phyloP scores from a whole-genome alignment of 2,113 vertebrate species.

The Pandion haliaetus region DNA sequence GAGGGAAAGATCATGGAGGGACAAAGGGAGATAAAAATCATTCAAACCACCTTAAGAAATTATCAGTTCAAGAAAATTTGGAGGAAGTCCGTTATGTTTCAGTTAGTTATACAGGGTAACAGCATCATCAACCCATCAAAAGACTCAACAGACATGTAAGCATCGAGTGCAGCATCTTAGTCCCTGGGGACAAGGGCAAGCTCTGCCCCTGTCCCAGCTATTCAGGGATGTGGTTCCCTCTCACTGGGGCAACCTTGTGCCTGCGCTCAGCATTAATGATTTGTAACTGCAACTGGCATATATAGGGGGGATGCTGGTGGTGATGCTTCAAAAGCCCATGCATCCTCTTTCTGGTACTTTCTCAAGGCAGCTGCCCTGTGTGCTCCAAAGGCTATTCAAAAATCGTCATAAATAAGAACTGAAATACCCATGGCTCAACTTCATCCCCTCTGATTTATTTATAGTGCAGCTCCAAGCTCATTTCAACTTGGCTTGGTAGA shows the following conservation, averaged over 20 bases:
- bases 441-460: not conserved
- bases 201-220: not conserved
- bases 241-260: not conserved
- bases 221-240: not conserved
- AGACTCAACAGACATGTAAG: not conserved
- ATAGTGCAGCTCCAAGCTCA: not conserved
- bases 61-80: not conserved
- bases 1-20: not conserved
- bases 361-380: not conserved
- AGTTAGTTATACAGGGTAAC: not conserved
- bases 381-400: not conserved
- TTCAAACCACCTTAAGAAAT: not conserved
- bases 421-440: not conserved
- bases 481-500: not conserved
- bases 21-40: not conserved
- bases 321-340: not conserved
- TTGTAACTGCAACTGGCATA: not conserved
- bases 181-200: not conserved
- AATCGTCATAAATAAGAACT: not conserved
- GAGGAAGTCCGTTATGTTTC: not conserved
- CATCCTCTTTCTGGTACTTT: not conserved
- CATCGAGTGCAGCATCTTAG: rapidly evolving
- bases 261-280: not conserved
- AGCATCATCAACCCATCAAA: not conserved
- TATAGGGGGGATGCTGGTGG: not conserved